These are phyloP conservation scores for Chaetorhynchus papuensis DNA, from an alignment of 2,113 vertebrate genomes.

Conservation along the genomic window DNA sequence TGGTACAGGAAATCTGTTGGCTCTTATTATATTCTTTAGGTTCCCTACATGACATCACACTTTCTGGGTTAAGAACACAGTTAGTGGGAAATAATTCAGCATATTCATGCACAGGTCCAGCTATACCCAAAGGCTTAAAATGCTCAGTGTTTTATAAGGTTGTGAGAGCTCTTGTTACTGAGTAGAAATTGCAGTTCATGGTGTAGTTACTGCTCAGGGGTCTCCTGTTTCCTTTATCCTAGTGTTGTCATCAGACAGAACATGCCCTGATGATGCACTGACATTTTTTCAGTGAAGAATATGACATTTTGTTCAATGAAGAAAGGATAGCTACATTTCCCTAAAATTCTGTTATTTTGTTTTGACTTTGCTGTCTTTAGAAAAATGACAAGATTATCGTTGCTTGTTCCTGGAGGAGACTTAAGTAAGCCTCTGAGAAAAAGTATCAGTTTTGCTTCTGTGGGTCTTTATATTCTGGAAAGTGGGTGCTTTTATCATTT, in stretches of 20 bases:
- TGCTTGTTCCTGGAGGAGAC: not conserved
- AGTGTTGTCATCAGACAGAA: not conserved
- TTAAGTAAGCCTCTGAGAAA: not conserved
- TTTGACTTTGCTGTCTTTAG: not conserved
- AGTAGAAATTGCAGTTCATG: not conserved
- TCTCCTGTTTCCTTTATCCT: not conserved
- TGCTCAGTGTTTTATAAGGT: not conserved
- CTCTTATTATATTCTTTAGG: not conserved
- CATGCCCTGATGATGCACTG: fast-evolving
- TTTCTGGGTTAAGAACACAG: not conserved
- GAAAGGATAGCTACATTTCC: not conserved
- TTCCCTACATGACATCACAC: not conserved
- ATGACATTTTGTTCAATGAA: not conserved
- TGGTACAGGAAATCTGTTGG: not conserved
- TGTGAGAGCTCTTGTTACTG: not conserved
- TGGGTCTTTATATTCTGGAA: not conserved
- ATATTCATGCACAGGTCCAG: not conserved
- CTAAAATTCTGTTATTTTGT: not conserved
- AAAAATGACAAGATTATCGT: not conserved
- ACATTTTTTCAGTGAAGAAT: not conserved
- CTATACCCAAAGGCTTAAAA: not conserved
- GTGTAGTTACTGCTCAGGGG: not conserved
- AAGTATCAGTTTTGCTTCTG: not conserved
- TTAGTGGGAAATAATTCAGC: not conserved
- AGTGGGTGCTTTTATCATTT: not conserved